A percentile compares a stretch with the other conserved stretches of the same genome.
phyloP scores from a whole-genome alignment of 1,140 invertebrate genomes.

The Lordiphosa collinella region DNA sequence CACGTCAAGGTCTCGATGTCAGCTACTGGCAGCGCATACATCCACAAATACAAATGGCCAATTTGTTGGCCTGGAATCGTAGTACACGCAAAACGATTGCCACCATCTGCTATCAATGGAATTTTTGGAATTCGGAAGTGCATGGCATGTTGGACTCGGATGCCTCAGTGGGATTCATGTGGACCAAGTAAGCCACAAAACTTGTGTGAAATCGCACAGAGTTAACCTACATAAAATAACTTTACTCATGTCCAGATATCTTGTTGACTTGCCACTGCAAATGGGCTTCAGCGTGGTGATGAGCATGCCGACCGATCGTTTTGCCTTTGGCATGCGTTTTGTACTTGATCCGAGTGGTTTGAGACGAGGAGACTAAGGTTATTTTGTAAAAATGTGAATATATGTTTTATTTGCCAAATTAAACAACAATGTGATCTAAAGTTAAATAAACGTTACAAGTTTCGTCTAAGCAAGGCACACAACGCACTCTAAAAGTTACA shows the following conservation, averaged over 20 bases:
- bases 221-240: not conserved
- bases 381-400: conserved; percentile 3
- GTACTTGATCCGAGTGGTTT: conserved; percentile 64
- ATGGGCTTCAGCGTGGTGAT: conserved; percentile 70
- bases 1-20: conserved; percentile 62
- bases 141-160: conserved; percentile 73
- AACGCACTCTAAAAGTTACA: too few relatives aligned
- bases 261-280: conserved; percentile 49
- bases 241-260: conserved; percentile 30
- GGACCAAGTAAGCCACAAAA: conserved; percentile 41
- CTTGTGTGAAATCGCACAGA: not conserved
- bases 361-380: conserved; percentile 42
- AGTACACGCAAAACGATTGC: conserved; percentile 64
- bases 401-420: conserved; percentile 49
- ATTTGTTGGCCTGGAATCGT: conserved; percentile 65
- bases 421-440: conserved; percentile 2
- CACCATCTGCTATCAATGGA: conserved; percentile 72
- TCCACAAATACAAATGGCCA: conserved; percentile 72
- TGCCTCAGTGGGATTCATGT: conserved; percentile 71
- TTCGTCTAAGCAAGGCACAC: not conserved
- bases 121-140: conserved; percentile 62
- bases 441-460: not conserved
- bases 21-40: conserved; percentile 78
- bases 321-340: conserved; percentile 68
- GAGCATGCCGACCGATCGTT: conserved; percentile 65